A percentile compares a stretch with the other conserved stretches of the same genome.
These are phyloP conservation scores for Axea sp. DNA, from an alignment of 2,888 invertebrate species.

Conservation along the genomic window DNA sequence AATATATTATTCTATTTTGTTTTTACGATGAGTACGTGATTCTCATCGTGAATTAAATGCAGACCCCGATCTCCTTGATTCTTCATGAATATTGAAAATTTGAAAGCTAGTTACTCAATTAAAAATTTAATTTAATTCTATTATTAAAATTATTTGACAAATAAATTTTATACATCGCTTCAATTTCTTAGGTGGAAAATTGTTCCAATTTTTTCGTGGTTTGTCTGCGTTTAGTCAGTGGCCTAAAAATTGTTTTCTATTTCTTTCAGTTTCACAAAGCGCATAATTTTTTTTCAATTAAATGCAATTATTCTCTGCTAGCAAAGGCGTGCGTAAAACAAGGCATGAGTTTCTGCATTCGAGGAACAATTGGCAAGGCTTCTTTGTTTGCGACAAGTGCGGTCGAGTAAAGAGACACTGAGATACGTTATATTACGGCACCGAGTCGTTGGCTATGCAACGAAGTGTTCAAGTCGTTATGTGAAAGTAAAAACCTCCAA, in stretches of 20 bases:
- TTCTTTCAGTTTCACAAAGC: too few species aligned
- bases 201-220: too few species aligned
- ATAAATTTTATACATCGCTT: too few species aligned
- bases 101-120: not conserved
- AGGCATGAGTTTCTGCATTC: conserved; percentile 28
- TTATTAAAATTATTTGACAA: too few species aligned
- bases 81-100: conserved; percentile 29
- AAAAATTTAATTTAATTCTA: too few species aligned
- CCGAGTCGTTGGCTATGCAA: conserved; percentile 33
- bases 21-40: conserved; percentile 33
- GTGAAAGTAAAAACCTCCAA: conserved; percentile 49
- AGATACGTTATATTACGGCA: conserved; percentile 13
- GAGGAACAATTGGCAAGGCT: conserved; percentile 36
- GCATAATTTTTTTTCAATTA: too few species aligned
- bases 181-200: too few species aligned
- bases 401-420: conserved; percentile 32
- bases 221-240: too few species aligned
- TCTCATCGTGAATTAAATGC: conserved; percentile 22
- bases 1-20: conserved; percentile 5
- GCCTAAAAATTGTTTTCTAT: too few species aligned
- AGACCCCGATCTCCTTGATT: conserved; percentile 6
- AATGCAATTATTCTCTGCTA: too few species aligned
- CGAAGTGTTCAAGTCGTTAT: conserved; percentile 51
- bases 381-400: conserved; percentile 54
- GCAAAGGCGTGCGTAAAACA: not conserved